Evolutionary conservation across 2,888 invertebrate genomes (phyloP).

Genomic region (Alloplasta piceator): DNA sequence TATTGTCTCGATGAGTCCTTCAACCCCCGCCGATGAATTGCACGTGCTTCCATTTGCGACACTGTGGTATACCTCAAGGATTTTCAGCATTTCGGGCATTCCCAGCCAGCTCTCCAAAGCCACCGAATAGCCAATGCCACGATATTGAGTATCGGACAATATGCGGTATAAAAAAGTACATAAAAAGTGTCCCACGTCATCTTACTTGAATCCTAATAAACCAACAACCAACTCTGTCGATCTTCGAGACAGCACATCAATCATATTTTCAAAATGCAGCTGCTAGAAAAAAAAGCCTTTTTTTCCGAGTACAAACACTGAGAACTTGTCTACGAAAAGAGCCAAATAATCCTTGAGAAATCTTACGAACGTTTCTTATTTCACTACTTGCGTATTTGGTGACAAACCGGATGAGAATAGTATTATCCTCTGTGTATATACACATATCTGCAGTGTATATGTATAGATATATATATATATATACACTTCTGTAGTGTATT

Average conservation of each 20-base stretch:
- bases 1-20: conserved; percentile 15
- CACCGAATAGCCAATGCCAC: background rate
- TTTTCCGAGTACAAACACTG: background rate
- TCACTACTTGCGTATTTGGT: conserved; percentile 34
- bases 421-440: conserved; percentile 34
- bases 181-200: background rate
- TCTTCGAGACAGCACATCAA: conserved; percentile 15
- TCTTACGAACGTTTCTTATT: conserved; percentile 47
- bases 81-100: conserved; percentile 59
- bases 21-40: conserved; percentile 13
- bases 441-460: too few relatives aligned
- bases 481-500: too few relatives aligned
- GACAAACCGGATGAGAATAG: conserved; percentile 23
- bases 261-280: conserved; percentile 44
- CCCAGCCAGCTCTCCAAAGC: background rate
- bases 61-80: conserved; percentile 52
- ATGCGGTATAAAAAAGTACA: background rate
- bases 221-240: background rate
- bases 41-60: conserved; percentile 39
- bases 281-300: conserved; percentile 29
- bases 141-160: background rate
- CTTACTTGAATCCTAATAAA: conserved; percentile 1
- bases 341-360: conserved; percentile 47
- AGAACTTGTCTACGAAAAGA: conserved; percentile 30
- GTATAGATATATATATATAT: too few relatives aligned